Conservation (phyloP, 2,888 invertebrate genomes). For the Emmelina monodactyla region DNA sequence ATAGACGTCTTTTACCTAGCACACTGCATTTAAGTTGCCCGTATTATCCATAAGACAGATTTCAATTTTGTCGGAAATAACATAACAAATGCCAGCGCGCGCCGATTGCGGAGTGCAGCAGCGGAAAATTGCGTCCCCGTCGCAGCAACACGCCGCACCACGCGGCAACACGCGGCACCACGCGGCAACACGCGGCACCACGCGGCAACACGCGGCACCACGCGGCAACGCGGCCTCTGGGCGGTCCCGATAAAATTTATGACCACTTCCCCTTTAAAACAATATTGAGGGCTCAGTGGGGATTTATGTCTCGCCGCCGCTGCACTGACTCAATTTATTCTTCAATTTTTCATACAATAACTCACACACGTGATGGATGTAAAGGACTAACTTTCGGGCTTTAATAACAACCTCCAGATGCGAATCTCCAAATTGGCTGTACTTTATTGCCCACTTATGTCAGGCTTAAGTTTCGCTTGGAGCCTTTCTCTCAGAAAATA, state of each 20-base stretch:
- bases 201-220: slow-evolving; percentile 22
- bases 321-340: slow-evolving; percentile 68
- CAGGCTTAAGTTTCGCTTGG: slow-evolving; percentile 64
- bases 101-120: slow-evolving; percentile 41
- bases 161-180: slow-evolving; percentile 24
- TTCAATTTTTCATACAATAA: slow-evolving; percentile 68
- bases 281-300: slow-evolving; percentile 68
- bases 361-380: slow-evolving; percentile 68
- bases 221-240: slow-evolving; percentile 36
- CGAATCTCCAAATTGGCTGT: slow-evolving; percentile 67
- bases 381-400: slow-evolving; percentile 68
- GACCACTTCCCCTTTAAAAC: slow-evolving; percentile 68
- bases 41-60: slow-evolving; percentile 27
- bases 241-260: slow-evolving; percentile 66
- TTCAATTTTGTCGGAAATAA: slow-evolving; percentile 40
- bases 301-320: slow-evolving; percentile 66
- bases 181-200: slow-evolving; percentile 24
- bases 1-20: no score
- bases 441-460: slow-evolving; percentile 68
- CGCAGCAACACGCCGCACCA: slow-evolving; percentile 22
- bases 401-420: slow-evolving; percentile 67
- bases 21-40: no score
- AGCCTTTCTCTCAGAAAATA: slow-evolving; percentile 61
- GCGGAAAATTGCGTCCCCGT: slow-evolving; percentile 61
- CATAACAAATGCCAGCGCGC: slow-evolving; percentile 42